Conservation (phyloP, 2,888 invertebrate genomes). For the Hyalella azteca region DNA sequence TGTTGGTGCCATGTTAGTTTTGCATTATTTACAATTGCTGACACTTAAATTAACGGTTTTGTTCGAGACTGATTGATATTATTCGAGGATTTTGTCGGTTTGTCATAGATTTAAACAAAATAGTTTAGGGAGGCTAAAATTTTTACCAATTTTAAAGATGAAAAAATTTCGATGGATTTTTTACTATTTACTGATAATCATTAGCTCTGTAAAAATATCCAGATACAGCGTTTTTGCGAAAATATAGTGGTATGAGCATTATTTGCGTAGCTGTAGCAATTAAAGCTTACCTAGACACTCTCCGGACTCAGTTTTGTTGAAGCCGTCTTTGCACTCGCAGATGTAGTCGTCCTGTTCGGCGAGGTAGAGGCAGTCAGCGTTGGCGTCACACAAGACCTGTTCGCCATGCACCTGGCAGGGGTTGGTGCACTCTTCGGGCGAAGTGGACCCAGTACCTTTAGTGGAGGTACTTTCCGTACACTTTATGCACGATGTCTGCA, state of each 20-base stretch:
- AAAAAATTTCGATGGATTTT: too few species aligned
- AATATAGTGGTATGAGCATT: neutral
- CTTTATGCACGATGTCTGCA: conserved; percentile 83
- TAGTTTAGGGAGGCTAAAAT: too few species aligned
- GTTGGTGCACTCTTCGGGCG: conserved; percentile 83
- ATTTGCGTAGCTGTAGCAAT: neutral
- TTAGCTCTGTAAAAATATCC: neutral
- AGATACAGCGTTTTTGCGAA: neutral
- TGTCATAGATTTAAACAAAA: too few species aligned
- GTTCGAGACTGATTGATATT: too few species aligned
- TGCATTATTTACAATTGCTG: too few species aligned
- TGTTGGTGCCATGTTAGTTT: too few species aligned
- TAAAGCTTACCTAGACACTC: conserved; percentile 65
- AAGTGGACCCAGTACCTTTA: conserved; percentile 64
- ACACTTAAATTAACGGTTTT: too few species aligned
- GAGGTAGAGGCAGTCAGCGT: conserved; percentile 84
- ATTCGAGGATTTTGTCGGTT: too few species aligned
- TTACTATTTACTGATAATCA: too few species aligned
- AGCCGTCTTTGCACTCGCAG: conserved; percentile 92
- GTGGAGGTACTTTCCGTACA: conserved; percentile 93
- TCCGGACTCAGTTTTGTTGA: conserved; percentile 82
- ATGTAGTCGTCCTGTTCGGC: conserved; percentile 78
- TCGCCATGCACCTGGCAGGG: conserved; percentile 79
- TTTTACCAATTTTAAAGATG: too few species aligned
- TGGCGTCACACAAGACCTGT: conserved; percentile 84